These are phyloP conservation scores for Melinaea menophilus DNA, from an alignment of 2,888 invertebrate species.

Conservation along the genomic window DNA sequence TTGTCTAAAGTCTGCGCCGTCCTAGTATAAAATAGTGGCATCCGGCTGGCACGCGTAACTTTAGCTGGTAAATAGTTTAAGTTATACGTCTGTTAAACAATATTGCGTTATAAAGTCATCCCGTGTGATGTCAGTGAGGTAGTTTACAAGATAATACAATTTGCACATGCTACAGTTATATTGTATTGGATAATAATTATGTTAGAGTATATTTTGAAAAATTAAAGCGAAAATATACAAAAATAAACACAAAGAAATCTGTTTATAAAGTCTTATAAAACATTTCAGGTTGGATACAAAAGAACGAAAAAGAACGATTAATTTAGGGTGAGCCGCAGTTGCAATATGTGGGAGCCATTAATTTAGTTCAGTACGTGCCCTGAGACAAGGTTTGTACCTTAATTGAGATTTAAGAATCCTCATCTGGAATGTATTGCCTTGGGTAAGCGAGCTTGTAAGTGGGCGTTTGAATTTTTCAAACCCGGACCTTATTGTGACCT, in stretches of 20 bases:
- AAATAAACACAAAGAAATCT: conserved; percentile 31
- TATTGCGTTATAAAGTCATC: conserved; percentile 61
- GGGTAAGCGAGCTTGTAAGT: conserved; percentile 31
- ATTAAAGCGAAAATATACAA: background rate
- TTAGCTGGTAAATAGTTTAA: conserved; percentile 68
- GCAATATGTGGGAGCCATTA: conserved; percentile 76
- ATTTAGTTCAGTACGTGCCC: conserved; percentile 75
- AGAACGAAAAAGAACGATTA: conserved; percentile 69
- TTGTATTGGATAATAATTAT: conserved; percentile 8
- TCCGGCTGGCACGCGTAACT: conserved; percentile 59
- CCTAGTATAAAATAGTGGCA: conserved; percentile 54
- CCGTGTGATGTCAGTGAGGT: conserved; percentile 47
- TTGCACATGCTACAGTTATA: conserved; percentile 18
- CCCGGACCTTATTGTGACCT: background rate
- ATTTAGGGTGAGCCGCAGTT: conserved; percentile 57
- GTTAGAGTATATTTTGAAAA: conserved; percentile 6
- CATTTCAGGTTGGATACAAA: conserved; percentile 65
- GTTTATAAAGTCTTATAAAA: conserved; percentile 68
- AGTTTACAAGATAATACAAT: conserved; percentile 52
- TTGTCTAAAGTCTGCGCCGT: conserved; percentile 41
- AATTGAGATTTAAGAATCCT: conserved; percentile 77
- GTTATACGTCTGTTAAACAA: conserved; percentile 49
- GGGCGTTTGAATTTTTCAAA: conserved; percentile 3
- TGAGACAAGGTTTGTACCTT: conserved; percentile 74
- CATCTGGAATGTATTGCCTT: conserved; percentile 56